phyloP scores from a whole-genome alignment of 2,113 vertebrate species.

The Aegotheles bennettii region DNA sequence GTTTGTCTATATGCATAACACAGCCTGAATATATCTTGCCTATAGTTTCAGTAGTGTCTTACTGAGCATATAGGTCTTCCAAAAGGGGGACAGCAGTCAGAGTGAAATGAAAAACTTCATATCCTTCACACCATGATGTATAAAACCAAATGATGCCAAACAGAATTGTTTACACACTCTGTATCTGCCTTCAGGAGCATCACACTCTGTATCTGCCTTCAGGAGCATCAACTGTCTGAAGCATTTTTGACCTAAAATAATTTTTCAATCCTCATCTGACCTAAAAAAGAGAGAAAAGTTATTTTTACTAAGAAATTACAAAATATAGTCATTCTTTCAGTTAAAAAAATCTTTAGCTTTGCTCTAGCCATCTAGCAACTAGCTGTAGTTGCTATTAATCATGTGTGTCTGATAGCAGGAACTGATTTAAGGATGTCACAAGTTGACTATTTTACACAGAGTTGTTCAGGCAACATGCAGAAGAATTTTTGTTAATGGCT shows the following conservation, averaged over 20 bases:
- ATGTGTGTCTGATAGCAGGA: not conserved
- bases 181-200: not conserved
- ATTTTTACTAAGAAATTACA: not conserved
- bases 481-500: not conserved
- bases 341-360: not conserved
- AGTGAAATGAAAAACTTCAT: not conserved
- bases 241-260: not conserved
- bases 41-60: not conserved
- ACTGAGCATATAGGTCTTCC: not conserved
- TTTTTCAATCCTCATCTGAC: not conserved
- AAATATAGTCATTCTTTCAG: not conserved
- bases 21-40: not conserved
- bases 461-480: not conserved
- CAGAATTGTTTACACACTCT: not conserved
- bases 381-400: not conserved
- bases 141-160: not conserved
- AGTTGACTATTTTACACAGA: not conserved
- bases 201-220: too few relatives aligned
- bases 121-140: not conserved
- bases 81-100: not conserved
- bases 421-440: not conserved
- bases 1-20: rapidly evolving
- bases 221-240: not conserved
- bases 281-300: not conserved
- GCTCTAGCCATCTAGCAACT: not conserved